phyloP scores from a whole-genome alignment of 2,797 vertebrate species.

The Brotula barbata region DNA sequence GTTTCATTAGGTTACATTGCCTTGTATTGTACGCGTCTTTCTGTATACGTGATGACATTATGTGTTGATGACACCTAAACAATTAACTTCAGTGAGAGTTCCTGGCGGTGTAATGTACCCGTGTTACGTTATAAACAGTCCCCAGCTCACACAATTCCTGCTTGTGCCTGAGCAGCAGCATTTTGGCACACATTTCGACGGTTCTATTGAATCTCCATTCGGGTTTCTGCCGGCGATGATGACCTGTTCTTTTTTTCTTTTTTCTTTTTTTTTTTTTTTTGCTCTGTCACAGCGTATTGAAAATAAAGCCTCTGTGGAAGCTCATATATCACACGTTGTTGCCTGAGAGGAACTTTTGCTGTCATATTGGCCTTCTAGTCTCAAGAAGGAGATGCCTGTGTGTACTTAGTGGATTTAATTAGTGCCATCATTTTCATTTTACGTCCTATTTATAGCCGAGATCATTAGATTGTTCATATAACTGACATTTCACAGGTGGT shows the following conservation, averaged over 20 bases:
- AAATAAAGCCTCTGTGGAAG: constrained; percentile 27
- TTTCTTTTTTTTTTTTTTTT: no score
- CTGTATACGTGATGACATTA: no score
- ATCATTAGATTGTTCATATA: constrained; percentile 11
- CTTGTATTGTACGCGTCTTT: no score
- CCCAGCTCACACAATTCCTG: constrained; percentile 7
- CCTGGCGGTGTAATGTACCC: neutral
- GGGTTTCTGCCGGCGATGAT: constrained; percentile 6
- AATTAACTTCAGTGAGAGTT: constrained; percentile 4
- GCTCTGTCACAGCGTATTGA: no score
- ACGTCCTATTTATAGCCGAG: constrained; percentile 19
- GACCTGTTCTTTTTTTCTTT: constrained; percentile 4
- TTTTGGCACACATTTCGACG: constrained; percentile 26
- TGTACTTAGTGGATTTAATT: constrained; percentile 10
- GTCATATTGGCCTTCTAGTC: constrained; percentile 24
- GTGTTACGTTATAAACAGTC: constrained; percentile 15
- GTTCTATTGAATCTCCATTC: constrained; percentile 15
- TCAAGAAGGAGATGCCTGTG: constrained; percentile 17
- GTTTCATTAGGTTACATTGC: no score
- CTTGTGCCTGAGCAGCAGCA: constrained; percentile 11
- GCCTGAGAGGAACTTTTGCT: constrained; percentile 22
- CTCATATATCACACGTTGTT: constrained; percentile 18
- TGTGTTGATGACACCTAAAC: constrained; percentile 7
- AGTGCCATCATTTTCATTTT: no score
- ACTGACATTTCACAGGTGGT: neutral